These are phyloP conservation scores for Salvelinus namaycush DNA, from an alignment of 2,113 vertebrate species.

Conservation along the genomic window DNA sequence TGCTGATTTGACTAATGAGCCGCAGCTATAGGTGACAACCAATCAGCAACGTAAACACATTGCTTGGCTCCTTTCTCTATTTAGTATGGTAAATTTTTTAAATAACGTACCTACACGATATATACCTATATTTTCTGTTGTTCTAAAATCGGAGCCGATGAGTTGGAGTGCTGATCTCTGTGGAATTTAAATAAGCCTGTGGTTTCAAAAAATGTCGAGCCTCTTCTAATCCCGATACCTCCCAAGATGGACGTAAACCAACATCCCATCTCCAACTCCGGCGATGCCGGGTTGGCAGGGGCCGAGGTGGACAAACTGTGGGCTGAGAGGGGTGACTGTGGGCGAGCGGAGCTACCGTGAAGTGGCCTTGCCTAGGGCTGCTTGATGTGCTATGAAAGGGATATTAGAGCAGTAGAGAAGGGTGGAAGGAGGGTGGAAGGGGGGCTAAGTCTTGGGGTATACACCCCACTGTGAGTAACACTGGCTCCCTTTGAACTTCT, in stretches of 20 bases:
- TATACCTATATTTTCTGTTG: neutral
- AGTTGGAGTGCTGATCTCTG: neutral
- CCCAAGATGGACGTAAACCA: conserved; percentile 9
- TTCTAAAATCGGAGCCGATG: neutral
- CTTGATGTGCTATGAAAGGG: conserved; percentile 4
- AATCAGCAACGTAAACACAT: neutral
- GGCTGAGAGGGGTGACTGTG: neutral
- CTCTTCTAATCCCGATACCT: neutral
- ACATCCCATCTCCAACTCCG: neutral
- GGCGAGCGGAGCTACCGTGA: neutral
- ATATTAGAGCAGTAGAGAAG: conserved; percentile 2
- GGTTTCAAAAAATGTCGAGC: neutral
- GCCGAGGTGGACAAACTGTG: conserved; percentile 15
- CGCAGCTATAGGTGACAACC: neutral
- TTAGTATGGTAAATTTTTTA: neutral
- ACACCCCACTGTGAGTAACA: conserved; percentile 55
- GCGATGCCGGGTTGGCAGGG: conserved; percentile 3
- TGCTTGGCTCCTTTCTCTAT: neutral
- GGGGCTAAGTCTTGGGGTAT: conserved; percentile 59
- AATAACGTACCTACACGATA: neutral
- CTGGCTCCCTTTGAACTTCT: conserved; percentile 68
- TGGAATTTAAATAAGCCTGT: neutral
- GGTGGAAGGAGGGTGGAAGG: conserved; percentile 6
- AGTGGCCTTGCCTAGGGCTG: neutral
- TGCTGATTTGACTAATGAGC: neutral